Percentiles rank a stretch among this genome's conserved stretches.
These are phyloP conservation scores for Drosophila nr. perissopoda DNA, from an alignment of 2,888 invertebrate species.

Conservation along the genomic window DNA sequence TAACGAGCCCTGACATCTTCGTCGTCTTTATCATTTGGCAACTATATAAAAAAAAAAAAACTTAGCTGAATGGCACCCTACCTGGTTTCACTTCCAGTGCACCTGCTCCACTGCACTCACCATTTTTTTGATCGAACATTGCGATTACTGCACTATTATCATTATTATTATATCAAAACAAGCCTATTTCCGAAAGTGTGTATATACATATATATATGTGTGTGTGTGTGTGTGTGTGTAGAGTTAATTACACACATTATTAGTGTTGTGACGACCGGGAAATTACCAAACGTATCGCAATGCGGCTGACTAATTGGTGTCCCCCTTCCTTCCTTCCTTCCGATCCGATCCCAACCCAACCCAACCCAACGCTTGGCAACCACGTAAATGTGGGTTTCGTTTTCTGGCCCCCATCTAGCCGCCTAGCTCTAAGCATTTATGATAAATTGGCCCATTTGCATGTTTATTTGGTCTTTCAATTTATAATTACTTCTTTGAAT, in stretches of 20 bases:
- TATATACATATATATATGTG: background rate
- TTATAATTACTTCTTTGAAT: slow-evolving; percentile 9
- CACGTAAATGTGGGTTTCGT: slow-evolving; percentile 15
- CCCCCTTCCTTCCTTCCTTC: background rate
- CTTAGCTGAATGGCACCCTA: slow-evolving; percentile 29
- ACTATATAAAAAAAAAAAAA: slow-evolving; percentile 4
- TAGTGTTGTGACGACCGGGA: slow-evolving; percentile 40
- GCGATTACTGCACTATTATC: slow-evolving; percentile 35
- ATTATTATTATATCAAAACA: slow-evolving; percentile 4
- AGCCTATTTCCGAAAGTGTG: background rate
- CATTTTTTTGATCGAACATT: slow-evolving; percentile 24
- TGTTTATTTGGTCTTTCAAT: slow-evolving; percentile 12
- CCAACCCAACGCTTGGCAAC: background rate
- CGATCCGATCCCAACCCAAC: background rate
- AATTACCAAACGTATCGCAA: slow-evolving; percentile 52
- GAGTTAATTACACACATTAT: slow-evolving; percentile 45
- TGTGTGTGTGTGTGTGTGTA: slow-evolving; percentile 6
- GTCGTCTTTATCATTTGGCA: slow-evolving; percentile 36
- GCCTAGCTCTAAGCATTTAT: background rate
- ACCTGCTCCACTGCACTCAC: slow-evolving; percentile 20
- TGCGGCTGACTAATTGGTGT: slow-evolving; percentile 46
- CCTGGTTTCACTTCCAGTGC: slow-evolving; percentile 24
- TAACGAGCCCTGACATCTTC: slow-evolving; percentile 39
- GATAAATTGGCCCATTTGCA: slow-evolving; percentile 37
- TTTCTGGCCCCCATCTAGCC: background rate